Conservation (phyloP, 2,797 vertebrate genomes). For the Hippopotamyrus pictus region DNA sequence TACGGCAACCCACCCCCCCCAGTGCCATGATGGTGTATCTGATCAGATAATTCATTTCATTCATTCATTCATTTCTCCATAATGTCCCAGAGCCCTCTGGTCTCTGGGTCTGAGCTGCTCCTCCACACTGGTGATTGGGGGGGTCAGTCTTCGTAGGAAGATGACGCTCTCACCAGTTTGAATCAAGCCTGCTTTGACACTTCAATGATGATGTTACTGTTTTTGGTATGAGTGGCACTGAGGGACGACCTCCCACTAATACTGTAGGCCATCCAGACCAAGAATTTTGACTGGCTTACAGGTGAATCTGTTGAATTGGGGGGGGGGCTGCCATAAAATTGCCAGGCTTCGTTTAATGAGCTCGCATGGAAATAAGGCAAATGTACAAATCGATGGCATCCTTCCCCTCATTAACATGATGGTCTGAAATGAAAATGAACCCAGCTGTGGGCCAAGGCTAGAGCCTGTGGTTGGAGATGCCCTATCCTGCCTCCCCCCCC, state of each 20-base stretch:
- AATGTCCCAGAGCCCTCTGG: neutral
- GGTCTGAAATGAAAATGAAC: conserved; percentile 28
- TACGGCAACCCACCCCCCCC: conserved; percentile 26
- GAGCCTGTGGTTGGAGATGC: neutral
- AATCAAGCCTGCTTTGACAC: neutral
- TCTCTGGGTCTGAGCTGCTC: neutral
- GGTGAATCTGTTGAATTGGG: neutral
- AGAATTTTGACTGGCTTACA: neutral
- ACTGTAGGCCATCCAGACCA: neutral
- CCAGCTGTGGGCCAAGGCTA: neutral
- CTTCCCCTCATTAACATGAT: conserved; percentile 54
- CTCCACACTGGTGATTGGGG: neutral
- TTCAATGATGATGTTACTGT: neutral
- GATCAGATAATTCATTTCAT: conserved; percentile 27
- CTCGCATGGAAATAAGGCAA: conserved; percentile 50
- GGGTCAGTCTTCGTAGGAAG: neutral
- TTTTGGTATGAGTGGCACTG: neutral
- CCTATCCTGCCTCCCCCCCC: neutral
- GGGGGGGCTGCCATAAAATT: conserved; percentile 13
- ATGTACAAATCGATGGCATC: conserved; percentile 53
- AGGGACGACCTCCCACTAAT: neutral
- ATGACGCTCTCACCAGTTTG: neutral
- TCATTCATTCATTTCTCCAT: conserved; percentile 43
- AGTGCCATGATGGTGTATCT: conserved; percentile 52
- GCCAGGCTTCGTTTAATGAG: conserved; percentile 52